Conservation (phyloP, 2,797 vertebrate genomes). For the Rhyacichthys aspro region DNA sequence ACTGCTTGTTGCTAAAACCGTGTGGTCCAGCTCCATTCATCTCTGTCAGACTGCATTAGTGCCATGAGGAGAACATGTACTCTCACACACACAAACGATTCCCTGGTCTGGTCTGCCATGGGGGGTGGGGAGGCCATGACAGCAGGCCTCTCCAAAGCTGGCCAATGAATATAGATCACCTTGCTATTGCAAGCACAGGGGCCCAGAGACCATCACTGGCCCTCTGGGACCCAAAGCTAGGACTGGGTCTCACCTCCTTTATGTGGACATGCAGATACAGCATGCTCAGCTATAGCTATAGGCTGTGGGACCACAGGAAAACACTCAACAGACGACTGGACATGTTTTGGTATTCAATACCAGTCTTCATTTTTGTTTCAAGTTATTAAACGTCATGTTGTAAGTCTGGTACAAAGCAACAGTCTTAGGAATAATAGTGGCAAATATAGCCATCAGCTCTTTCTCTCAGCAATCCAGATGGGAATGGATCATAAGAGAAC, state of each 20-base stretch:
- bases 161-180: conserved; percentile 81
- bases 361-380: conserved; percentile 1
- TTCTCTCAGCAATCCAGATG: no score
- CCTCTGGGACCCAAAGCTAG: conserved; percentile 64
- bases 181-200: conserved; percentile 65
- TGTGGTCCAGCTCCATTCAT: conserved; percentile 77
- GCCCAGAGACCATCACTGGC: conserved; percentile 53
- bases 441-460: conserved; percentile 12
- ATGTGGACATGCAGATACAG: conserved; percentile 49
- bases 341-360: conserved; percentile 13
- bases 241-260: conserved; percentile 53
- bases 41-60: conserved; percentile 79
- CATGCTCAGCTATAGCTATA: background rate
- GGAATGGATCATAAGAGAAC: no score
- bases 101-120: conserved; percentile 56
- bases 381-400: background rate
- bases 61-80: conserved; percentile 52
- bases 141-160: conserved; percentile 69
- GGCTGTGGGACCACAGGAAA: background rate
- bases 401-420: conserved; percentile 17
- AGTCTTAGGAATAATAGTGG: conserved; percentile 22
- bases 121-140: conserved; percentile 73
- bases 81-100: conserved; percentile 30
- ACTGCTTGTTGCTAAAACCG: conserved; percentile 57
- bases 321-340: conserved; percentile 12